Conservation (phyloP, 2,113 vertebrate species). For the Trochalopteron elliotii region DNA sequence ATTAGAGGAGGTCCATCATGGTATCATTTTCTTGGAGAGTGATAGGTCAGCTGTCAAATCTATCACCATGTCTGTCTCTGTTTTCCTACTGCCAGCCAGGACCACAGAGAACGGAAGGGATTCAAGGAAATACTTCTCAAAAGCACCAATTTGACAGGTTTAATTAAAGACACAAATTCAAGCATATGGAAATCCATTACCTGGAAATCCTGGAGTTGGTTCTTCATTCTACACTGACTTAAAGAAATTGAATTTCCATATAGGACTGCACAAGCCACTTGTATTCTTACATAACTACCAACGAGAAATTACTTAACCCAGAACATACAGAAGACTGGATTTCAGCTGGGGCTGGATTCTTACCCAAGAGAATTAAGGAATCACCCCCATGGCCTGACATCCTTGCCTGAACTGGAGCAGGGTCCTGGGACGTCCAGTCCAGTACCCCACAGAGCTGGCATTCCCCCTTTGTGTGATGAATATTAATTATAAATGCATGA, state of each 20-base stretch:
- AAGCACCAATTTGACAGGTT: background rate
- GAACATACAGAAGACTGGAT: background rate
- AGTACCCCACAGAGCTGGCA: background rate
- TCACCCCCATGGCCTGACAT: fast-evolving
- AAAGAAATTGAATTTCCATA: background rate
- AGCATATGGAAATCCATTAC: background rate
- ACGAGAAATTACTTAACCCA: background rate
- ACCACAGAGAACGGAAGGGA: background rate
- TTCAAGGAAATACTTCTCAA: background rate
- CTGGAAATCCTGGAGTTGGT: background rate
- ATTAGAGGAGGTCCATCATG: slow-evolving; percentile 32
- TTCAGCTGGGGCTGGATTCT: background rate
- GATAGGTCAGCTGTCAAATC: slow-evolving; percentile 42
- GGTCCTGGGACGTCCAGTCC: background rate
- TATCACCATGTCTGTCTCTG: background rate
- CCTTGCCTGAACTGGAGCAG: background rate
- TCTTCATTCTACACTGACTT: background rate
- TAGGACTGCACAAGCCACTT: background rate
- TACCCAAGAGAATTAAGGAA: background rate
- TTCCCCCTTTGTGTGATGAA: too few relatives aligned
- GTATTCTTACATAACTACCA: background rate
- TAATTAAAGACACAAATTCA: background rate
- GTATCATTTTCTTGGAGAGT: slow-evolving; percentile 48
- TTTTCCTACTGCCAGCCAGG: background rate
- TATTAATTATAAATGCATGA: too few relatives aligned